Base-by-base conservation (phyloP, 1,140 invertebrate genomes). In the Calosoma granatense region DNA sequence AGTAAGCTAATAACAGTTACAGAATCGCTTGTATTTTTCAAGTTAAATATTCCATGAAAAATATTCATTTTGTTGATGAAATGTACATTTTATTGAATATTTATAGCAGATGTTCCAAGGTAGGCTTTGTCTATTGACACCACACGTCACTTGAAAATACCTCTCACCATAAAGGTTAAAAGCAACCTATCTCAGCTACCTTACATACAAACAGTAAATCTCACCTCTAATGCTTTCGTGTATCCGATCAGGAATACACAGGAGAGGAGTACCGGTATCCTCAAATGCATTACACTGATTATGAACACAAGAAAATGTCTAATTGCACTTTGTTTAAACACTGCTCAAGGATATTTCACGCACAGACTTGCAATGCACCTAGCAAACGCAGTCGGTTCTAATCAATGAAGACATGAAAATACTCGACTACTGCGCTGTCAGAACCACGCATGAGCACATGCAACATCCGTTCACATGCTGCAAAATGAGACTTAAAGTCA, bases 181-280 rank as follows among this genome's bases (percentile, higher is more conserved):
- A 4, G 26, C 26, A 36, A 36, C 26, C 26, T 36, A n/a, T n/a
- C n/a, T n/a, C n/a, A n/a, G n/a, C n/a, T n/a, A n/a, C n/a, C n/a
- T 36, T 36, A 36, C 26, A 36, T 36, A 36, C n/a, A 36, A 36
- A 36, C 26, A 36, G 26, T 36, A 36, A n/a, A 36, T 6, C 26
- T 36, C n/a, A 36, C 26, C 26, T 36, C 26, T 6, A 36, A n/a
- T 36, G 26, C 26, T 9, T 36, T 36, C n/a, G 26, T 36, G 26
- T 36, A 36, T 36, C 26, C 26, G 3, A 62, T 22, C 15, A 67
- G 60, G 61, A 67, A 63, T 65, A 64, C 65, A 63, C 64, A 66
- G 61, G 60, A 65, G 62, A 66, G 57, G 55, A 66, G 17, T 14
- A 62, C 58, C 15, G 63, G 64, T 67, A 67, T 67, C 66, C 66